These are phyloP conservation scores for Zonotrichia leucophrys DNA, from an alignment of 2,113 vertebrate genomes.

Conservation along the genomic window DNA sequence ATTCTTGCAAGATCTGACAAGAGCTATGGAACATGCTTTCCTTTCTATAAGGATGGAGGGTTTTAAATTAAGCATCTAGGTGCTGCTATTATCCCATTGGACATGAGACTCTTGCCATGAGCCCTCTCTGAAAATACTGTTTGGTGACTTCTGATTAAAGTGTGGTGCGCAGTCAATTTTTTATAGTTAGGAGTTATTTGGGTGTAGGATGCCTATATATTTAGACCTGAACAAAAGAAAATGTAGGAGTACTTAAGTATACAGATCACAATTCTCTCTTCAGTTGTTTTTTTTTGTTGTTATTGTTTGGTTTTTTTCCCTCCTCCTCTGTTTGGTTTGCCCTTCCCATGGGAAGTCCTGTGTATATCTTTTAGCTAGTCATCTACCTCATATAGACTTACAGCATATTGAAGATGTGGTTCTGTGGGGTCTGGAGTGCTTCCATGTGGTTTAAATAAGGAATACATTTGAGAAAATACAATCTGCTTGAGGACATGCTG, in stretches of 20 bases:
- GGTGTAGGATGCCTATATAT: neutral
- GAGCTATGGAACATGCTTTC: neutral
- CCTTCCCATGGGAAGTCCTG: neutral
- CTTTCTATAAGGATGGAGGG: neutral
- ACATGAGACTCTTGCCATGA: neutral
- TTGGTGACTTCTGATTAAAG: neutral
- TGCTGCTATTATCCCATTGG: neutral
- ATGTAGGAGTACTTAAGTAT: neutral
- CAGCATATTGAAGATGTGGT: slow-evolving; percentile 9
- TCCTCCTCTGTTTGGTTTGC: neutral
- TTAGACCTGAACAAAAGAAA: neutral
- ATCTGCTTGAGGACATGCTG: slow-evolving; percentile 54
- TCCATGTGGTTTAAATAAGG: slow-evolving; percentile 62
- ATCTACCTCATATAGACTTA: neutral
- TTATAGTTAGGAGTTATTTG: neutral
- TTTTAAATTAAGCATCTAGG: neutral
- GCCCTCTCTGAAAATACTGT: neutral
- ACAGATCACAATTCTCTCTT: neutral
- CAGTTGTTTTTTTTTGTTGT: too few species aligned
- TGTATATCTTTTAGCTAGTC: neutral
- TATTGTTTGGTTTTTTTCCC: rapidly evolving
- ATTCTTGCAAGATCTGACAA: neutral
- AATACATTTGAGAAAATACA: slow-evolving; percentile 64
- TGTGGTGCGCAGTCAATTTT: neutral
- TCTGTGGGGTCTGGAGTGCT: slow-evolving; percentile 55